A percentile compares a stretch with the other conserved stretches of the same genome.
Evolutionary conservation across 2,888 invertebrate species (phyloP).

Genomic region (Globia sparganii): DNA sequence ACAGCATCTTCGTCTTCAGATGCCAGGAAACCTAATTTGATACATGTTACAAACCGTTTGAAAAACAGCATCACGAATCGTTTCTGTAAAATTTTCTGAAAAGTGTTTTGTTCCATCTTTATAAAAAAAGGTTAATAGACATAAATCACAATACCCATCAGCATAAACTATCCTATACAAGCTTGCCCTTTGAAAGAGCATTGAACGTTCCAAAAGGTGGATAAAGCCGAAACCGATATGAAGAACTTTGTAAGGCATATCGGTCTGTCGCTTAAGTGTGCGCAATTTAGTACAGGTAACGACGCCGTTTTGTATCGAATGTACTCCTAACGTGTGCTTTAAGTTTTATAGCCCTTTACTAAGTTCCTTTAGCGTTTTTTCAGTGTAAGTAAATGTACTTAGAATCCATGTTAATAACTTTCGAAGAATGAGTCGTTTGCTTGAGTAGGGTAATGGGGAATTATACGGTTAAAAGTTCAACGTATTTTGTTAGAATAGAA

Average conservation of each 20-base stretch:
- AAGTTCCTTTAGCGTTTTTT: constrained; percentile 61
- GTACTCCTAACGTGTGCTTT: constrained; percentile 63
- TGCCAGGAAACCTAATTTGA: not conserved
- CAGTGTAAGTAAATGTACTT: constrained; percentile 55
- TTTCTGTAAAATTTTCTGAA: not conserved
- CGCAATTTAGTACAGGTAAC: constrained; percentile 74
- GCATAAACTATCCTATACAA: constrained; percentile 39
- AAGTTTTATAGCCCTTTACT: constrained; percentile 72
- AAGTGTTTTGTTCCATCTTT: not conserved
- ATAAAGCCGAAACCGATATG: constrained; percentile 57
- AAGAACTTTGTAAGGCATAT: constrained; percentile 53
- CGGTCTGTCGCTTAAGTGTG: constrained; percentile 67
- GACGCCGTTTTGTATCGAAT: constrained; percentile 73
- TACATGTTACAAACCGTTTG: not conserved
- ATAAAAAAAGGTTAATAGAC: not conserved
- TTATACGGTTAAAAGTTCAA: constrained; percentile 40
- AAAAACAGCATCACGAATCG: not conserved
- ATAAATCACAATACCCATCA: constrained; percentile 41
- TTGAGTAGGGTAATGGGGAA: constrained; percentile 31
- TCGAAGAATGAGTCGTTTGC: constrained; percentile 39
- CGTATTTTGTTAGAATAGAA: no score
- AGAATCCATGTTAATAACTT: constrained; percentile 69
- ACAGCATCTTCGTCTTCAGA: not conserved
- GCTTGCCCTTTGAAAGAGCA: constrained; percentile 37
- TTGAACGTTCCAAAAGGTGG: constrained; percentile 40